Evolutionary conservation across 2,797 vertebrate genomes (phyloP), one percentile per base, ranked within the genome.

Genomic region (Chloroceryle amazona): DNA sequence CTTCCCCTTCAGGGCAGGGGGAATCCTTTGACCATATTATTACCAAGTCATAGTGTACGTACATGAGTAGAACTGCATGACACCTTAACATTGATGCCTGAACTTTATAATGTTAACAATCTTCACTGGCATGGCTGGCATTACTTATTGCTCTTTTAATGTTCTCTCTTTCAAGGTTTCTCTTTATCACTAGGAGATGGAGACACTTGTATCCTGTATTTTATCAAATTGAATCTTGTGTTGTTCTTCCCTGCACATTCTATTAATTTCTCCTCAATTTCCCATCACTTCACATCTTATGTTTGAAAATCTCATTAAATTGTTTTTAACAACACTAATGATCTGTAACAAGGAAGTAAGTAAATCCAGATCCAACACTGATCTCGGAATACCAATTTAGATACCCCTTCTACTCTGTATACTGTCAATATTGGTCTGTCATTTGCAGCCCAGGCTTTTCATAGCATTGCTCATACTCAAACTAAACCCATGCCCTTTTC

Each of bases 281-380:
- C 72, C 87, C 79, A 96, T 93, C 81, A 85, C 46, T 94, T 96
- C 72, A 91, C 66, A 95, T 94, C 51, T 94, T 72, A 44, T 7
- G 66, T 76, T 58, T 91, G 91, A 95, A 93, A 96, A 96, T 81
- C 74, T 87, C 88, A 96, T 97, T 93, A 88, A 88, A 73, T 47
- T 17, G 28, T 7, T 87, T 93, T 94, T 79, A 96, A 94, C 70
- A 72, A 81, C 91, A 83, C 94, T 93, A 94, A 96, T 75, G 89
- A 78, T 42, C 81, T 55, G n/a, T 95, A 95, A 95, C 73, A 91
- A 96, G 94, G 94, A 91, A 94, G 90, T 93, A 95, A 95, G 84
- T 61, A 96, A 93, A 86, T 81, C 91, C 89, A 96, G 95, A 94
- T 58, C 70, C 93, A 95, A 66, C 73, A 49, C 29, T 83, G 66